Evolutionary conservation across 2,797 vertebrate species (phyloP).

Genomic region (Acipenser ruthenus): DNA sequence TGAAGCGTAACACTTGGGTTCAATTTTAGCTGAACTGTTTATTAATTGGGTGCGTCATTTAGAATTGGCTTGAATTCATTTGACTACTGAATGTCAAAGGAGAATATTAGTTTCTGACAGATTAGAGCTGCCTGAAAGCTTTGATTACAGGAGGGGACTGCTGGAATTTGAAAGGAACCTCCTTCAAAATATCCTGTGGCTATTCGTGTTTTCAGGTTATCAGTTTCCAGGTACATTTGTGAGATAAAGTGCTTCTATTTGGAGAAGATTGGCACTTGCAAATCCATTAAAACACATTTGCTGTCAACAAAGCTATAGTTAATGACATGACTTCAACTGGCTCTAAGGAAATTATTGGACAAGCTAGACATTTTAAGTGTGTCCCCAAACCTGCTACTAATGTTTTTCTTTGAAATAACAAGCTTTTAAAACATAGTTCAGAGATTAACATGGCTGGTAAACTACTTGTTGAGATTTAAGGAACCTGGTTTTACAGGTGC

Average conservation of each 20-base stretch:
- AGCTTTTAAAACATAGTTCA: too few relatives aligned
- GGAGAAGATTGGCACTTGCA: neutral
- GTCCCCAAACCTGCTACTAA: too few relatives aligned
- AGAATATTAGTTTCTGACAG: neutral
- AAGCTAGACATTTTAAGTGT: neutral
- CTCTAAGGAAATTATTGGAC: neutral
- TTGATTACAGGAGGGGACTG: neutral
- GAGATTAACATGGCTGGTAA: too few relatives aligned
- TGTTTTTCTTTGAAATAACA: too few relatives aligned
- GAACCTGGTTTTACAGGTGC: too few relatives aligned
- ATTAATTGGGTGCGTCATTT: too few relatives aligned
- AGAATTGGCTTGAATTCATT: too few relatives aligned
- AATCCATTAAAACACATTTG: conserved; percentile 5
- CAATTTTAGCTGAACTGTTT: too few relatives aligned
- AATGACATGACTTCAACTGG: neutral
- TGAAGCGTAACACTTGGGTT: too few relatives aligned
- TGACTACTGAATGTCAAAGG: neutral
- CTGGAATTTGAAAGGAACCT: neutral
- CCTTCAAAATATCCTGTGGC: neutral
- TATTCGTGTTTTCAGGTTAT: neutral
- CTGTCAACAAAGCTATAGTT: conserved; percentile 1
- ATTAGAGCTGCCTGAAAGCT: neutral
- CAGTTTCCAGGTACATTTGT: neutral
- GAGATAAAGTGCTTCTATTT: neutral
- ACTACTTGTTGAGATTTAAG: too few relatives aligned